Evolutionary conservation across 2,888 invertebrate genomes (phyloP), one percentile per base, ranked within the genome.

Genomic region (Oscheius sp.): DNA sequence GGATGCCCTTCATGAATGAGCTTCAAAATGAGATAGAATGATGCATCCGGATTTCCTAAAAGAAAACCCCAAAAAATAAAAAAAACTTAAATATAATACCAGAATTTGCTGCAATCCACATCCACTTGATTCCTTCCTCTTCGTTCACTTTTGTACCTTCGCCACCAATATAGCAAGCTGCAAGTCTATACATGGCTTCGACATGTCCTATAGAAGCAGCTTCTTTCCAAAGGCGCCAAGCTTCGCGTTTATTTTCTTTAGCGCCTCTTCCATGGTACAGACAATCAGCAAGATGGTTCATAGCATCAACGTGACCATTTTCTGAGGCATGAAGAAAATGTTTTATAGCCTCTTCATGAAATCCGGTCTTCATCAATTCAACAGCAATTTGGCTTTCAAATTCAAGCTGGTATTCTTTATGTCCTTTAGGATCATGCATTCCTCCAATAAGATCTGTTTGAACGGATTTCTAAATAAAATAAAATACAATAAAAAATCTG

Each of bases 401-500:
- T 41, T 44, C 67, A 36, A 41, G 32, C 62, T 68, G 49, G 57
- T 65, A 68, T 56, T 64, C 64, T 59, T 70, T 62, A 50, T 47
- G 30, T 64, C 33, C n/a, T n/a, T n/a, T n/a, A n/a, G n/a, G n/a
- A n/a, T n/a, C 14, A 36, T 56, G 22, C 20, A 33, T 26, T 59
- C 41, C 59, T n/a, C 28, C 59, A 1, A 49, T 47, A 33, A 45
- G 33, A 32, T 67, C 59, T 9, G 67, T 67, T 49, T 67, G 67
- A 28, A 57, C 57, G 12, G 67, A 67, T 12, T 49, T 59, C 67
- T 67, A 33, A 59, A 45, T 14, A 47, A 36, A 24, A 45, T 2
- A 0, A 17, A 67, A 33, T 28, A 47, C 3, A 32, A 50, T 33
- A 2, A 1, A 63, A 30, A 50, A 49, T 17, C 17, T 4, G 28